Conservation (phyloP, 2,797 vertebrate species). For the Harpagifer antarcticus region DNA sequence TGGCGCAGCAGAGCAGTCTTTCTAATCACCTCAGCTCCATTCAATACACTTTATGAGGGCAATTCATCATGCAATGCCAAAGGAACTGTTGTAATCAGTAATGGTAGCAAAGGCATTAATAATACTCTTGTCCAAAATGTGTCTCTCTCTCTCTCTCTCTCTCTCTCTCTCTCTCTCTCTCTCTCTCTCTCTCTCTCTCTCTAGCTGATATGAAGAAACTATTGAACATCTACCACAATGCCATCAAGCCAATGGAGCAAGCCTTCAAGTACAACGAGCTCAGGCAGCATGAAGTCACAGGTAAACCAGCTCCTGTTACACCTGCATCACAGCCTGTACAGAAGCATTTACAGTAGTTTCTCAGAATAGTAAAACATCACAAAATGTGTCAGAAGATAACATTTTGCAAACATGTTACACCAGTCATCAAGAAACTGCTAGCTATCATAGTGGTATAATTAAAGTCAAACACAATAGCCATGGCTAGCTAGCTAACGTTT, state of each 20-base stretch:
- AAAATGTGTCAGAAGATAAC: no score
- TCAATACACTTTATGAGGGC: constrained; percentile 48
- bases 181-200: constrained; percentile 11
- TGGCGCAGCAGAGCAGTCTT: constrained; percentile 27
- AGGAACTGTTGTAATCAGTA: constrained; percentile 40
- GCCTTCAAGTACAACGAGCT: constrained; percentile 97
- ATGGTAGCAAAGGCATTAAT: constrained; percentile 36
- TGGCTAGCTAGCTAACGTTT: no score
- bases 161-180: background rate
- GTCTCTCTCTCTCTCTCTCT: background rate
- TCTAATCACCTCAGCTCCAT: constrained; percentile 52
- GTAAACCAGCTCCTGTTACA: constrained; percentile 73
- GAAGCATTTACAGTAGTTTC: background rate
- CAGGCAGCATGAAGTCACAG: constrained; percentile 96
- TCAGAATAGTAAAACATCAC: no score
- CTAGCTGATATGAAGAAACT: constrained; percentile 92
- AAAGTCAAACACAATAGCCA: no score
- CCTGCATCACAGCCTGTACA: background rate
- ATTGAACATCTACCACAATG: constrained; percentile 91
- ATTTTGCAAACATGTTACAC: no score
- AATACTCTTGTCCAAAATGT: constrained; percentile 32
- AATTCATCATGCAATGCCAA: constrained; percentile 48
- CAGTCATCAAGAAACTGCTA: no score
- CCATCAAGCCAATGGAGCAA: constrained; percentile 95
- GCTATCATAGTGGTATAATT: no score